Evolutionary conservation across 2,797 vertebrate species (phyloP).

Genomic region (Valencia hispanica): DNA sequence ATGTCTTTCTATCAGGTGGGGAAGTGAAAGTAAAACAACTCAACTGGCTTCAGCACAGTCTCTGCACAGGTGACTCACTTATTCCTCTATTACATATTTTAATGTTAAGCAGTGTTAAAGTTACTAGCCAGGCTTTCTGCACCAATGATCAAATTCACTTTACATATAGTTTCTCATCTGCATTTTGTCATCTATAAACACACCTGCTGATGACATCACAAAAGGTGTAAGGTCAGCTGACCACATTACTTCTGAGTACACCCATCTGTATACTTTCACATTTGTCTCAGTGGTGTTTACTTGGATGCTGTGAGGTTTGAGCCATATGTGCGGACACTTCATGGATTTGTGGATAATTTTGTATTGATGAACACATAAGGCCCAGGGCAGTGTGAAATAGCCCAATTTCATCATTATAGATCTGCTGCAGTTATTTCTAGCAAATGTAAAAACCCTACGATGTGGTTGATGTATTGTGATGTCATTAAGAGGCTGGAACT

Average conservation of each 20-base stretch:
- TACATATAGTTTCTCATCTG: neutral
- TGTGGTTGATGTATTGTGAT: no score
- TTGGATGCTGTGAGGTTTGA: neutral
- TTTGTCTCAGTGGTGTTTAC: neutral
- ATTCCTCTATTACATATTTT: neutral
- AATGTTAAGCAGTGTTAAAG: neutral
- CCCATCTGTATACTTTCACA: neutral
- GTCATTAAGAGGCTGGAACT: no score
- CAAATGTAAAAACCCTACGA: no score
- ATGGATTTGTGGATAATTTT: neutral
- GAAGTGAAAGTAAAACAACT: conserved; percentile 85
- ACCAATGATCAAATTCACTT: neutral
- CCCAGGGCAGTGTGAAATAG: no score
- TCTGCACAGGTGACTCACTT: conserved; percentile 84
- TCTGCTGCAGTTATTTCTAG: no score
- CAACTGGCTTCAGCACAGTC: conserved; percentile 86
- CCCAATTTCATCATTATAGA: no score
- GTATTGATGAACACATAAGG: no score
- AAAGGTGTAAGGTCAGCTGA: neutral
- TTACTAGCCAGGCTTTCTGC: neutral
- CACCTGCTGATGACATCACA: neutral
- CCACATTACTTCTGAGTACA: neutral
- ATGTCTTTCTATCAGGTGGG: conserved; percentile 76
- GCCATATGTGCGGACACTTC: neutral
- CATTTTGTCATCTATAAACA: neutral